phyloP scores from a whole-genome alignment of 2,888 invertebrate species.

The Synergus japonicus region DNA sequence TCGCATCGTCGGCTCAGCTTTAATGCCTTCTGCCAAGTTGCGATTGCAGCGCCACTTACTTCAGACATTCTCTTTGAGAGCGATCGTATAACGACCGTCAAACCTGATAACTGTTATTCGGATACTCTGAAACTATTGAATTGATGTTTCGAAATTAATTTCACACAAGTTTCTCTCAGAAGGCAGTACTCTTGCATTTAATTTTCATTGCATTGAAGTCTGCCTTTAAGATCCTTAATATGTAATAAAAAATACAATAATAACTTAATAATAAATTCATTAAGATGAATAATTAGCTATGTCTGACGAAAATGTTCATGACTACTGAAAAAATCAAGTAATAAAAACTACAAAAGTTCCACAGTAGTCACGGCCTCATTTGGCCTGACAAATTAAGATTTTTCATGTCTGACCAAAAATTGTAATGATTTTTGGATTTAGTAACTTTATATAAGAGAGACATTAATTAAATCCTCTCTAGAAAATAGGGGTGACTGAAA shows the following conservation, averaged over 20 bases:
- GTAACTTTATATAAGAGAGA: not conserved
- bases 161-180: not conserved
- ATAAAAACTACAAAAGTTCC: not conserved
- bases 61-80: constrained; percentile 19
- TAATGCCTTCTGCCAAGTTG: constrained; percentile 28
- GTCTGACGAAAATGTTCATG: not conserved
- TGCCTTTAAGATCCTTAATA: not conserved
- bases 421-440: not conserved
- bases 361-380: not conserved
- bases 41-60: constrained; percentile 11
- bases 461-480: too few relatives aligned
- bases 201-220: not conserved
- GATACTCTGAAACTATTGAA: constrained; percentile 14
- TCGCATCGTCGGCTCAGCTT: constrained; percentile 42
- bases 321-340: not conserved
- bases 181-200: not conserved
- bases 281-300: not conserved
- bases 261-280: not conserved
- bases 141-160: constrained; percentile 26
- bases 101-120: constrained; percentile 4
- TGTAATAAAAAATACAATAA: not conserved
- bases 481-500: not conserved
- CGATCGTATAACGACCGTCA: constrained; percentile 30
- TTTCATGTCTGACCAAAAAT: not conserved
- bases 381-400: not conserved